A percentile compares a stretch with the other conserved stretches of the same genome.
Conservation (phyloP, 2,797 vertebrate species). For the Nasua narica region DNA sequence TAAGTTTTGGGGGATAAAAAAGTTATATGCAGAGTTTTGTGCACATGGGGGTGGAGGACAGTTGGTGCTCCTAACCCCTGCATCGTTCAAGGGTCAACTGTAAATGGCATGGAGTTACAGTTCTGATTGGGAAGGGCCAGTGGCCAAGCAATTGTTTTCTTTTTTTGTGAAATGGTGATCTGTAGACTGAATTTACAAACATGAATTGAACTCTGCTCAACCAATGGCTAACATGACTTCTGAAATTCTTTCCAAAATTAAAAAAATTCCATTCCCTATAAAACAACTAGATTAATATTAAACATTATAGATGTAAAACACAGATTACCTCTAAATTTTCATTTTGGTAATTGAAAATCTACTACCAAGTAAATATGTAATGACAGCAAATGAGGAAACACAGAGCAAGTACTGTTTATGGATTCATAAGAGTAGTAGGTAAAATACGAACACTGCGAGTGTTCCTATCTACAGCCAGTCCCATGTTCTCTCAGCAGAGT, state of each 20-base stretch:
- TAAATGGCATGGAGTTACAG: neutral
- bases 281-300: conserved; percentile 22
- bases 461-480: neutral
- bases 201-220: conserved; percentile 25
- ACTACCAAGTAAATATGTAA: neutral
- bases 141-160: neutral
- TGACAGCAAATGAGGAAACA: neutral
- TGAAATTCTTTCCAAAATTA: conserved; percentile 18
- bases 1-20: neutral
- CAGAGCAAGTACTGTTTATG: neutral
- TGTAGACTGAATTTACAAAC: conserved; percentile 19
- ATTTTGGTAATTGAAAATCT: neutral
- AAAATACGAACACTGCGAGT: neutral
- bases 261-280: neutral
- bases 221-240: neutral
- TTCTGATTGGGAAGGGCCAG: neutral
- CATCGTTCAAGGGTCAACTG: neutral
- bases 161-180: conserved; percentile 3
- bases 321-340: neutral
- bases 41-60: neutral
- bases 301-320: conserved; percentile 8
- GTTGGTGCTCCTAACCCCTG: neutral
- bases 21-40: neutral
- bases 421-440: neutral
- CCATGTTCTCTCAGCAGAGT: neutral